Percentiles rank a stretch among this genome's conserved stretches.
Evolutionary conservation across 1,140 invertebrate species (phyloP).

Genomic region (Aporrectodea caliginosa): DNA sequence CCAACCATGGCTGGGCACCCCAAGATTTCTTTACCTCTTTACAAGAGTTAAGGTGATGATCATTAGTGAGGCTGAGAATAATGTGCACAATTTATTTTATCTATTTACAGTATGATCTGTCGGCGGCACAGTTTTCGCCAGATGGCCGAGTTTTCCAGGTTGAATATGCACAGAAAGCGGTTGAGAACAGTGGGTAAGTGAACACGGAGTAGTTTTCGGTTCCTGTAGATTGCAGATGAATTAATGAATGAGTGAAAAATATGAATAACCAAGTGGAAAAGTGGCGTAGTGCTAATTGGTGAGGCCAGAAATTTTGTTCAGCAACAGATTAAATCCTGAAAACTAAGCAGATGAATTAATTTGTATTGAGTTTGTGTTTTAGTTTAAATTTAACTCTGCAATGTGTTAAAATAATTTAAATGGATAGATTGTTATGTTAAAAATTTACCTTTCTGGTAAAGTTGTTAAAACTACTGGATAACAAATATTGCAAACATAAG

Average conservation of each 20-base stretch:
- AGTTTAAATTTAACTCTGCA: not conserved
- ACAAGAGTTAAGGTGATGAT: conserved; percentile 1
- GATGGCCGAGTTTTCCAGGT: conserved; percentile 99
- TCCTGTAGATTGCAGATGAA: not conserved
- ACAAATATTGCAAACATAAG: not conserved
- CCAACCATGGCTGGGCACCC: not conserved
- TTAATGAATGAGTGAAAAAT: not conserved
- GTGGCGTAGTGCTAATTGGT: no score
- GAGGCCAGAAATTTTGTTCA: no score
- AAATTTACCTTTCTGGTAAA: no score
- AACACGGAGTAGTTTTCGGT: not conserved
- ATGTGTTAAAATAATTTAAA: no score
- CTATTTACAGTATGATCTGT: conserved; percentile 87
- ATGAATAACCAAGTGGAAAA: no score
- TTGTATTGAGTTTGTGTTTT: not conserved
- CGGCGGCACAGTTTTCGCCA: conserved; percentile 98
- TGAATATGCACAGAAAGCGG: conserved; percentile 98
- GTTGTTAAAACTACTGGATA: no score
- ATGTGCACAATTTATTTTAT: conserved; percentile 31
- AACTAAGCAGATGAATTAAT: not conserved
- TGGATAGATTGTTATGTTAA: no score
- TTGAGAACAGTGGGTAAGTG: conserved; percentile 92
- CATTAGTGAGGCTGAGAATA: no score
- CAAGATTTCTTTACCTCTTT: not conserved
- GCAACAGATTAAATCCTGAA: not conserved